A percentile compares a stretch with the other conserved stretches of the same genome.
Evolutionary conservation across 2,113 vertebrate species (phyloP).

Genomic region (Grantiella picta): DNA sequence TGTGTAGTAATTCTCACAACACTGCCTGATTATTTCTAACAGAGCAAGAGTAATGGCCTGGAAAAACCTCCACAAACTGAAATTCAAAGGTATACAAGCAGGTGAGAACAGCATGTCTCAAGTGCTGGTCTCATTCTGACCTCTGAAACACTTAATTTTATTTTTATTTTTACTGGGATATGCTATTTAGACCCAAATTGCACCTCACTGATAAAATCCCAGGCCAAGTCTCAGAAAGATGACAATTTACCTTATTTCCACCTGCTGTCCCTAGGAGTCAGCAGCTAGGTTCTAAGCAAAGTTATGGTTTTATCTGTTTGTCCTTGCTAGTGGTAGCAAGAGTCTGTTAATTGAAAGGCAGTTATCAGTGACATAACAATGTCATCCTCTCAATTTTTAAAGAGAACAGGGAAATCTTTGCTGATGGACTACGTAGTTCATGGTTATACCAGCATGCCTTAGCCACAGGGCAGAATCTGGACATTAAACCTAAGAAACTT

Average conservation of each 20-base stretch:
- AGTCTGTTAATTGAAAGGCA: neutral
- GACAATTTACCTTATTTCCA: neutral
- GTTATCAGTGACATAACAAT: neutral
- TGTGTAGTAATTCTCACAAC: neutral
- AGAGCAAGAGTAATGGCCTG: neutral
- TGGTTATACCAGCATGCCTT: neutral
- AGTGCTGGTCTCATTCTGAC: neutral
- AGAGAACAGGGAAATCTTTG: neutral
- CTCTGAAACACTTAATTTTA: neutral
- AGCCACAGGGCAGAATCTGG: neutral
- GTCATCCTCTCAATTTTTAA: neutral
- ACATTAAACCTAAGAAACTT: neutral
- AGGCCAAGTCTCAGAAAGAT: neutral
- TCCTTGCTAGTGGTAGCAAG: neutral
- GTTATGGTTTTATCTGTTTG: neutral
- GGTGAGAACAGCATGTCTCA: neutral
- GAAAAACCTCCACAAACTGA: neutral
- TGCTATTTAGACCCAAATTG: neutral
- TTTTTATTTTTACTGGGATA: neutral
- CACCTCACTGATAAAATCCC: neutral
- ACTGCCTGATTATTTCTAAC: neutral
- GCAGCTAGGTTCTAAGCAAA: neutral
- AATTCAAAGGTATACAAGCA: neutral
- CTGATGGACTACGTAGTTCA: accelerated
- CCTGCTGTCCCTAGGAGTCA: neutral